Conservation (phyloP, 2,113 vertebrate species). For the Hipposideros armiger region DNA sequence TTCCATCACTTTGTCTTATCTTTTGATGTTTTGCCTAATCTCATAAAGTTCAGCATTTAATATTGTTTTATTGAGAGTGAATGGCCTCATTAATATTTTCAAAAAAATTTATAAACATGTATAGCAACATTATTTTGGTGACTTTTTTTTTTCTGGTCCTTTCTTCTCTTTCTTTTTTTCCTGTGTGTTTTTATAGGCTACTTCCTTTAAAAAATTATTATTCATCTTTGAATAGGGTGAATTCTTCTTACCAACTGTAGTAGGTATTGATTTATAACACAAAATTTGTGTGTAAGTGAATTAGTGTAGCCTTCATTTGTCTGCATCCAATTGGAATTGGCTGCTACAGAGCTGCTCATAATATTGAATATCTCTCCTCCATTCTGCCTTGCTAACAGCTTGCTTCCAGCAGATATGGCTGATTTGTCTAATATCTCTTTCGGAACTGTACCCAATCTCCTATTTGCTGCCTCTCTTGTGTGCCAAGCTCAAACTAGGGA, state of each 20-base stretch:
- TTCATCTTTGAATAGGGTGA: not conserved
- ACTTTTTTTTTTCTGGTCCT: not conserved
- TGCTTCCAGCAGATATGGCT: not conserved
- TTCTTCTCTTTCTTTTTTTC: not conserved
- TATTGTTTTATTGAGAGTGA: not conserved
- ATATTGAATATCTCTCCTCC: not conserved
- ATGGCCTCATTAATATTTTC: not conserved
- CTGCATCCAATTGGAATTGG: not conserved
- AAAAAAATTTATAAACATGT: not conserved
- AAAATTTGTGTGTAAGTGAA: not conserved
- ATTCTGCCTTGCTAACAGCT: not conserved
- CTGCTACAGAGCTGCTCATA: not conserved
- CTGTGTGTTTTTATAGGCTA: not conserved
- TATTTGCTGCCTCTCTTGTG: not conserved
- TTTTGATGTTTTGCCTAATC: not conserved
- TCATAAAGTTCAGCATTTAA: not conserved
- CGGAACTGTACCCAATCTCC: not conserved
- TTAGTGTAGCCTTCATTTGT: not conserved
- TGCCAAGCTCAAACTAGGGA: not conserved
- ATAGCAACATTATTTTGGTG: slow-evolving; percentile 13
- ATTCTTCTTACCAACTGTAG: not conserved
- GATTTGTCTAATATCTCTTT: not conserved
- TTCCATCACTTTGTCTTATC: not conserved
- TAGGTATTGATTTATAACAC: not conserved
- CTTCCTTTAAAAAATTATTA: slow-evolving; percentile 6